Evolutionary conservation across 2,113 vertebrate species (phyloP).

Genomic region (Entelurus aequoreus): DNA sequence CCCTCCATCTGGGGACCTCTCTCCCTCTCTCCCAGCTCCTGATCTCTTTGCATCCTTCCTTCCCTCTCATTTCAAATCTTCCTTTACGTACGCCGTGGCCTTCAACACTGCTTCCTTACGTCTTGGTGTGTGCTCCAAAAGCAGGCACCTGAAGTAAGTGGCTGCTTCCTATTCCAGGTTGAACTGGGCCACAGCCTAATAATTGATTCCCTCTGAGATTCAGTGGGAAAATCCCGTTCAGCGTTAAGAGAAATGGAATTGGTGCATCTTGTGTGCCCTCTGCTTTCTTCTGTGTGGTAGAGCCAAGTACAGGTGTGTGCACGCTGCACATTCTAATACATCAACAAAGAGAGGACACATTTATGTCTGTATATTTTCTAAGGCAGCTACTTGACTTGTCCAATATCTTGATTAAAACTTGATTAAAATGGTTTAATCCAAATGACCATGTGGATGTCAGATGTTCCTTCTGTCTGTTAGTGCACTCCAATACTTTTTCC

Average conservation of each 20-base stretch:
- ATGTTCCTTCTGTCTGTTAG: constrained; percentile 39
- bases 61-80: constrained; percentile 12
- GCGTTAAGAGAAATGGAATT: constrained; percentile 34
- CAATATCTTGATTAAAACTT: constrained; percentile 8
- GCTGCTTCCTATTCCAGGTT: constrained; percentile 65
- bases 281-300: constrained; percentile 25
- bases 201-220: constrained; percentile 66
- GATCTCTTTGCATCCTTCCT: constrained; percentile 11
- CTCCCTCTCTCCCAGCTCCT: constrained; percentile 17
- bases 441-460: constrained; percentile 53
- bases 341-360: constrained; percentile 8
- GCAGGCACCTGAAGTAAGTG: constrained; percentile 49
- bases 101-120: constrained; percentile 43
- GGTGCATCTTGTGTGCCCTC: constrained; percentile 30
- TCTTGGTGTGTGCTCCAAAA: constrained; percentile 39
- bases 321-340: constrained; percentile 26
- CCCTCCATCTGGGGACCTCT: constrained; percentile 27
- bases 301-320: constrained; percentile 33
- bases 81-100: constrained; percentile 3
- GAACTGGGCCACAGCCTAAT: constrained; percentile 59
- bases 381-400: constrained; percentile 23
- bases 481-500: constrained; percentile 1
- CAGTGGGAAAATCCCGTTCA: constrained; percentile 63
- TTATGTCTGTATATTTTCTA: constrained; percentile 16
- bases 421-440: constrained; percentile 35